These are phyloP conservation scores for Alosa alosa DNA, from an alignment of 2,113 vertebrate species.

Conservation along the genomic window DNA sequence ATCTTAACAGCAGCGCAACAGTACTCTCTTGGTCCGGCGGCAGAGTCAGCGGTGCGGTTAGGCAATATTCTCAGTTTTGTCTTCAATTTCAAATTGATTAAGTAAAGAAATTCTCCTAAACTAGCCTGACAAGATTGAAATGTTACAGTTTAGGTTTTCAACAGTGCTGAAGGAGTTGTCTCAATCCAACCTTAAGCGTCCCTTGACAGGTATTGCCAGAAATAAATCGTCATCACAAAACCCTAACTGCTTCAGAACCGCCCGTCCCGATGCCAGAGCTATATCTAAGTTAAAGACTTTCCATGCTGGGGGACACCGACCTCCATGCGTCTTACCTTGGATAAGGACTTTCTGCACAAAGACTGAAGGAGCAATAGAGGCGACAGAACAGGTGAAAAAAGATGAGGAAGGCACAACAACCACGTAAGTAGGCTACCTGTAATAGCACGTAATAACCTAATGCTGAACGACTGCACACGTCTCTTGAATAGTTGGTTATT, in stretches of 20 bases:
- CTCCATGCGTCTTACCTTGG: conserved; percentile 22
- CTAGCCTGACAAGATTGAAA: conserved; percentile 66
- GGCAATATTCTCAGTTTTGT: not conserved
- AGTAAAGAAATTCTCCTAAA: conserved; percentile 36
- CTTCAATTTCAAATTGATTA: conserved; percentile 21
- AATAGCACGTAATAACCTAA: not conserved
- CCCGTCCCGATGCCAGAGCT: conserved; percentile 43
- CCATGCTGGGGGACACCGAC: conserved; percentile 44
- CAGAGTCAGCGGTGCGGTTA: not conserved
- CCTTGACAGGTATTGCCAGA: conserved; percentile 44
- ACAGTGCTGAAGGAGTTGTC: conserved; percentile 71
- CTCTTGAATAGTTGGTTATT: not conserved
- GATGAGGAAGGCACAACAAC: conserved; percentile 58
- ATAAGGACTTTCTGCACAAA: conserved; percentile 63
- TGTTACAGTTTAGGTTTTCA: conserved; percentile 73
- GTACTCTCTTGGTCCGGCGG: conserved; percentile 40
- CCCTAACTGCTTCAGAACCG: conserved; percentile 43
- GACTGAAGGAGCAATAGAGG: conserved; percentile 57
- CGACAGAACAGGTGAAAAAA: conserved; percentile 60
- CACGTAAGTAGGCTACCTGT: conserved; percentile 60
- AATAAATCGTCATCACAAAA: conserved; percentile 50
- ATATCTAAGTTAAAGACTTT: conserved; percentile 41
- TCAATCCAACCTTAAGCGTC: conserved; percentile 63
- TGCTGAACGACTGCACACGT: not conserved
- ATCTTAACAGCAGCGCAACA: not conserved